A percentile compares a stretch with the other conserved stretches of the same genome.
phyloP scores from a whole-genome alignment of 2,888 invertebrate species.

The Xestia rhomboidea region DNA sequence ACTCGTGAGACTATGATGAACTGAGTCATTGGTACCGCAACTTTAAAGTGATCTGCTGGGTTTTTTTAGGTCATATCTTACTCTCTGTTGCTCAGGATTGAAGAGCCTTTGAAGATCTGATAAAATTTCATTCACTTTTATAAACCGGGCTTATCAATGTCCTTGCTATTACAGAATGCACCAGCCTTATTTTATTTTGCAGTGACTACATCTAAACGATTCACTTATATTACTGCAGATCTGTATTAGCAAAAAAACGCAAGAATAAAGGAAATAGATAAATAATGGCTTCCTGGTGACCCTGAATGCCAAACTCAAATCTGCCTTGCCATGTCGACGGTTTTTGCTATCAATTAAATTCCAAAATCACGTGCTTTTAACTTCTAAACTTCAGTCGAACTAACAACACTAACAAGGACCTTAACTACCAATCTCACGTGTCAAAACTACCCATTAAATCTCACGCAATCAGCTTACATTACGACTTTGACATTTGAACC shows the following conservation, averaged over 20 bases:
- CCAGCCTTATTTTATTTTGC: no score
- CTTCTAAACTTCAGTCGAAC: slow-evolving; percentile 17
- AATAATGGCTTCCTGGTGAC: no score
- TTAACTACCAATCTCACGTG: slow-evolving; percentile 12
- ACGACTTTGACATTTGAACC: slow-evolving; percentile 64
- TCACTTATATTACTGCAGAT: no score
- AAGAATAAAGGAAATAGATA: no score
- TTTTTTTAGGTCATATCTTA: neutral
- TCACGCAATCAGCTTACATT: slow-evolving; percentile 42
- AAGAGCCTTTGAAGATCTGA: no score
- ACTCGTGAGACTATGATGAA: slow-evolving; percentile 3
- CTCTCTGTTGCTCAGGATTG: neutral
- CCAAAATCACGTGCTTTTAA: neutral
- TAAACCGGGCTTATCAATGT: no score
- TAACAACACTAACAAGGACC: slow-evolving; percentile 9
- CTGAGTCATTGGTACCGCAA: neutral
- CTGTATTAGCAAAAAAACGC: no score
- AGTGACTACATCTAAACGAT: no score
- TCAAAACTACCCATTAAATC: slow-evolving; percentile 36
- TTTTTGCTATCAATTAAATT: neutral
- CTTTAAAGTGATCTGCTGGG: neutral
- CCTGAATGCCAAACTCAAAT: neutral
- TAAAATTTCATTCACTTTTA: no score
- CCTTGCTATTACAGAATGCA: no score
- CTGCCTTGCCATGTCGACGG: neutral